Evolutionary conservation across 1,140 invertebrate species (phyloP).

Genomic region (Scaptomyza montana): DNA sequence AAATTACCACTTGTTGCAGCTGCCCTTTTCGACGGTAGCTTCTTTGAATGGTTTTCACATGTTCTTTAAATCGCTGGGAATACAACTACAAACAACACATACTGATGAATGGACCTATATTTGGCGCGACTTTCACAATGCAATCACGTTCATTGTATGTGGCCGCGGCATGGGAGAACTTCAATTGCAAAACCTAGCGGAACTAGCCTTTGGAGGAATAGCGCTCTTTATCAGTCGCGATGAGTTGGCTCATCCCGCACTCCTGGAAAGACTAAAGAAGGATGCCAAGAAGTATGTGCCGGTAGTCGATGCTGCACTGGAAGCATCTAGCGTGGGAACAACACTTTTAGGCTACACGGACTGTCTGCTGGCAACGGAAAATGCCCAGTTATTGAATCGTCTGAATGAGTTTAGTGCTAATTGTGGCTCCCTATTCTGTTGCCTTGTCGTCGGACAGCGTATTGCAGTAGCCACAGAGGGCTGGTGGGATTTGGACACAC

Average conservation of each 20-base stretch:
- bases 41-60: constrained; percentile 93
- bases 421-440: constrained; percentile 91
- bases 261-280: constrained; percentile 73
- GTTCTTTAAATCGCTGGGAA: constrained; percentile 90
- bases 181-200: constrained; percentile 86
- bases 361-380: constrained; percentile 87
- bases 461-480: constrained; percentile 90
- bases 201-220: constrained; percentile 88
- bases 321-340: constrained; percentile 87
- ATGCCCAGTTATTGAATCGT: constrained; percentile 87
- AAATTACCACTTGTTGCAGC: constrained; percentile 84
- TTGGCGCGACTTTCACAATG: constrained; percentile 89
- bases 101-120: constrained; percentile 89
- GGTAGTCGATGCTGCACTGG: constrained; percentile 89
- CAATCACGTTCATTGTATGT: constrained; percentile 85
- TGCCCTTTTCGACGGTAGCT: constrained; percentile 91
- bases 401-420: constrained; percentile 85
- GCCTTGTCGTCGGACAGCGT: constrained; percentile 88
- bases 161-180: constrained; percentile 85
- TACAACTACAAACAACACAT: constrained; percentile 87
- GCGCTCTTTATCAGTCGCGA: constrained; percentile 89
- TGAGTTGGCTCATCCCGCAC: constrained; percentile 85
- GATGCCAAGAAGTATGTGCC: constrained; percentile 83
- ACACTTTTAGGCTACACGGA: constrained; percentile 87
- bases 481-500: constrained; percentile 90